Percentiles rank a stretch among this genome's conserved stretches.
Conservation (phyloP, 1,140 invertebrate species). For the Trigoniulus corallinus region DNA sequence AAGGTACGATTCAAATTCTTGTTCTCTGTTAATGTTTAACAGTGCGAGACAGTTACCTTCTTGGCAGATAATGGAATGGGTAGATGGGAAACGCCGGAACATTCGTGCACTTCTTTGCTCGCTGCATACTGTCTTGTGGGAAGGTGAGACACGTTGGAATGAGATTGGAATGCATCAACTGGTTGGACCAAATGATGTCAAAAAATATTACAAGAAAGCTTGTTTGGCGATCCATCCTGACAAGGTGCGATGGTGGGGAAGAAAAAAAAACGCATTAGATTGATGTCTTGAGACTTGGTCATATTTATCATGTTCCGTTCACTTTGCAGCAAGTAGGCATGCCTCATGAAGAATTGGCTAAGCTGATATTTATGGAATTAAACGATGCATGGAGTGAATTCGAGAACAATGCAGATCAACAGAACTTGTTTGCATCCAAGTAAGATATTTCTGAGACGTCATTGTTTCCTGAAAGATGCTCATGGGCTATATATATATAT, state of each 20-base stretch:
- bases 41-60: slow-evolving; percentile 1
- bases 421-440: slow-evolving; percentile 47
- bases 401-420: slow-evolving; percentile 73
- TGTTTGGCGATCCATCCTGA: slow-evolving; percentile 96
- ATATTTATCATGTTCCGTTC: slow-evolving; percentile 6
- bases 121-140: slow-evolving; percentile 86
- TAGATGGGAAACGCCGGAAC: slow-evolving; percentile 89
- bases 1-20: slow-evolving; percentile 43
- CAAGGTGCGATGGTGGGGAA: too few relatives aligned
- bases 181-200: slow-evolving; percentile 76
- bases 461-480: too few relatives aligned
- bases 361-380: slow-evolving; percentile 95
- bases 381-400: slow-evolving; percentile 98
- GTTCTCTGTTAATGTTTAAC: background rate
- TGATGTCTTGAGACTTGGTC: background rate
- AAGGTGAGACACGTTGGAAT: slow-evolving; percentile 70
- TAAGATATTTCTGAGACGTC: too few relatives aligned
- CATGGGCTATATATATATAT: too few relatives aligned
- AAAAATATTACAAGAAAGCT: slow-evolving; percentile 87
- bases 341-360: slow-evolving; percentile 76
- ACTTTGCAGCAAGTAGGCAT: slow-evolving; percentile 79
- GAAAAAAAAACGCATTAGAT: background rate
- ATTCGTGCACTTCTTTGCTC: slow-evolving; percentile 88
- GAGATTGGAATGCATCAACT: slow-evolving; percentile 87
- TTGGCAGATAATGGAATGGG: slow-evolving; percentile 54